phyloP scores from a whole-genome alignment of 2,797 vertebrate species.

The Melanotaenia nigrans region DNA sequence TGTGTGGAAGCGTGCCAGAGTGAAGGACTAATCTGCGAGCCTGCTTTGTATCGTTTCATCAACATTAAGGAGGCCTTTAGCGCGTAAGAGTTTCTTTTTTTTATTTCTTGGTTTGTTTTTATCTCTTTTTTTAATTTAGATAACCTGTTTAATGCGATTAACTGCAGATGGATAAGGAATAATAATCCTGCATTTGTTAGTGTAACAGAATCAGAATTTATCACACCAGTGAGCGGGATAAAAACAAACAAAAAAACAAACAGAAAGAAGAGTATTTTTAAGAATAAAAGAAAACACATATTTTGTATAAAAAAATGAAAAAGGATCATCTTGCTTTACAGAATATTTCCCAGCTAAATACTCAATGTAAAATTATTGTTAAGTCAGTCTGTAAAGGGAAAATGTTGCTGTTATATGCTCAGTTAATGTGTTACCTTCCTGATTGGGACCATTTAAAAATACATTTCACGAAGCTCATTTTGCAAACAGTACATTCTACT shows the following conservation, averaged over 20 bases:
- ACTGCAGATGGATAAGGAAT: neutral
- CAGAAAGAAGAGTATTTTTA: neutral
- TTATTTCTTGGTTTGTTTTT: neutral
- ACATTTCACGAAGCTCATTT: neutral
- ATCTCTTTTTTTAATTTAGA: neutral
- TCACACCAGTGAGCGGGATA: neutral
- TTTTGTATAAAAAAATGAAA: neutral
- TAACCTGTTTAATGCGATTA: neutral
- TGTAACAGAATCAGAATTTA: neutral
- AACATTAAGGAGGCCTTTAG: slow-evolving; percentile 91
- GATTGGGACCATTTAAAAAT: slow-evolving; percentile 8
- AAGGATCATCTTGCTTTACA: neutral
- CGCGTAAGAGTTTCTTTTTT: slow-evolving; percentile 82
- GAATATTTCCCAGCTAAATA: neutral
- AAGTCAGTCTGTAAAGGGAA: neutral
- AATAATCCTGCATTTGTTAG: neutral
- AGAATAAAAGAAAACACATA: neutral
- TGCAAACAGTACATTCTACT: slow-evolving; percentile 24
- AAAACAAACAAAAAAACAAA: neutral
- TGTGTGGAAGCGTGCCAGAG: slow-evolving; percentile 89
- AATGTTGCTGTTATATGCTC: neutral
- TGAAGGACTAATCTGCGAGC: slow-evolving; percentile 89
- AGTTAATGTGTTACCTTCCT: neutral
- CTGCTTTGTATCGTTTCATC: slow-evolving; percentile 91
- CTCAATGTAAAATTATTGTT: neutral